phyloP scores from a whole-genome alignment of 2,888 invertebrate species.

The Andricus quercusramuli region DNA sequence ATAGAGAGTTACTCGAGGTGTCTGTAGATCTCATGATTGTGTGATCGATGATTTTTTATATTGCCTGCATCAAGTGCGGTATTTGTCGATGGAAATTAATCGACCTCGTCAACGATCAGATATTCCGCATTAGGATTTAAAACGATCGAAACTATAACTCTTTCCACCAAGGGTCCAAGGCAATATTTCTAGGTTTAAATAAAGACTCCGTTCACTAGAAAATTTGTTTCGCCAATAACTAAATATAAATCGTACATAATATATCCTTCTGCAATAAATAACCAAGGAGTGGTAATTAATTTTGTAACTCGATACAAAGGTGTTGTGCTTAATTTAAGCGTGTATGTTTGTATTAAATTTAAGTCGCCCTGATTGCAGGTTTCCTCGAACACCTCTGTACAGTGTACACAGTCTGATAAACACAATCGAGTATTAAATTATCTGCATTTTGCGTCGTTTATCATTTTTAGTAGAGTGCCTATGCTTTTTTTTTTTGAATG shows the following conservation, averaged over 20 bases:
- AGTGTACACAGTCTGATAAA: slow-evolving; percentile 6
- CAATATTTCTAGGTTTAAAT: background rate
- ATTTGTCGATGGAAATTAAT: slow-evolving; percentile 52
- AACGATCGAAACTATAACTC: slow-evolving; percentile 2
- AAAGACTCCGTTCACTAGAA: background rate
- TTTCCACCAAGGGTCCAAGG: background rate
- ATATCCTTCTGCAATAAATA: background rate
- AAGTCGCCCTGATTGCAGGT: slow-evolving; percentile 2
- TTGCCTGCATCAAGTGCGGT: slow-evolving; percentile 44
- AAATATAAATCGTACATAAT: background rate
- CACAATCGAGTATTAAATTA: slow-evolving; percentile 22
- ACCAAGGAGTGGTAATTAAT: background rate
- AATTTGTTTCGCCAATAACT: background rate
- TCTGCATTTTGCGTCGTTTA: background rate
- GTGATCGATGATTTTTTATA: slow-evolving; percentile 69
- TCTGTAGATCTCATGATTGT: slow-evolving; percentile 62
- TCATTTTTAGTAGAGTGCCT: slow-evolving; percentile 30
- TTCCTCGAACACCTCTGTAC: background rate
- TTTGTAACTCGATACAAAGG: too few relatives aligned
- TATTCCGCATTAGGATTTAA: slow-evolving; percentile 19
- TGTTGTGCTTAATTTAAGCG: background rate
- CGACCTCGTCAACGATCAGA: slow-evolving; percentile 42
- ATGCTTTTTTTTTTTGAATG: slow-evolving; percentile 49
- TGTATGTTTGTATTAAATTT: background rate
- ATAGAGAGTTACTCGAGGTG: slow-evolving; percentile 62